A percentile compares a stretch with the other conserved stretches of the same genome.
phyloP scores from a whole-genome alignment of 2,113 vertebrate genomes.

The Xiphophorus hellerii region DNA sequence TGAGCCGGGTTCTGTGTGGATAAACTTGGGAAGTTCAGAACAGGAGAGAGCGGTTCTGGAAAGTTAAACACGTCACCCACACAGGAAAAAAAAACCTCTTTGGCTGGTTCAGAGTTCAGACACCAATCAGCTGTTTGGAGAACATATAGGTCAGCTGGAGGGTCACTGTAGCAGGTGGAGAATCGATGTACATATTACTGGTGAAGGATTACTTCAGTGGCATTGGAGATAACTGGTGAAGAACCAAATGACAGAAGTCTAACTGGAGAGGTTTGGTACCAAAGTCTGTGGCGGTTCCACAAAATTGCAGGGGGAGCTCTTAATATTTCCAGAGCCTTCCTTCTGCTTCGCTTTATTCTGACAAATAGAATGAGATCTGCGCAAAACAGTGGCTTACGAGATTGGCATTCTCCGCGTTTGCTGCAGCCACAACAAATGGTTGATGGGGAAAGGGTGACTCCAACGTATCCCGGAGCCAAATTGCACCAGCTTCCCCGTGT shows the following conservation, averaged over 20 bases:
- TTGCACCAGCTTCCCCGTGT: not conserved
- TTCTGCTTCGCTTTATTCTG: not conserved
- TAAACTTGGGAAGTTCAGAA: not conserved
- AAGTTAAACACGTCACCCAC: not conserved
- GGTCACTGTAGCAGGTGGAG: not conserved
- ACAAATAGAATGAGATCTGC: not conserved
- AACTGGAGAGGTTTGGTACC: not conserved
- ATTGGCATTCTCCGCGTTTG: not conserved
- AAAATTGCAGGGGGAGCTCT: not conserved
- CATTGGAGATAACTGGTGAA: not conserved
- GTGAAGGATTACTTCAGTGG: not conserved
- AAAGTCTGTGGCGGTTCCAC: not conserved
- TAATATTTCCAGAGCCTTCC: not conserved
- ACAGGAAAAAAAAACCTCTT: not conserved
- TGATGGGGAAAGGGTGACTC: not conserved
- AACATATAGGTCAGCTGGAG: not conserved
- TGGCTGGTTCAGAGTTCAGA: too few species aligned
- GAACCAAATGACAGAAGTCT: not conserved
- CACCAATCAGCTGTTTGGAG: not conserved
- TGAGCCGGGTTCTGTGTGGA: not conserved
- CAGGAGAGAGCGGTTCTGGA: not conserved
- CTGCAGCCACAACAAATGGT: not conserved
- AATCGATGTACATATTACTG: not conserved
- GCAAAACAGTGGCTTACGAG: not conserved
- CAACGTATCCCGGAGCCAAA: not conserved